Base-by-base conservation (phyloP, 2,113 vertebrate species). In the Pluvialis apricaria region DNA sequence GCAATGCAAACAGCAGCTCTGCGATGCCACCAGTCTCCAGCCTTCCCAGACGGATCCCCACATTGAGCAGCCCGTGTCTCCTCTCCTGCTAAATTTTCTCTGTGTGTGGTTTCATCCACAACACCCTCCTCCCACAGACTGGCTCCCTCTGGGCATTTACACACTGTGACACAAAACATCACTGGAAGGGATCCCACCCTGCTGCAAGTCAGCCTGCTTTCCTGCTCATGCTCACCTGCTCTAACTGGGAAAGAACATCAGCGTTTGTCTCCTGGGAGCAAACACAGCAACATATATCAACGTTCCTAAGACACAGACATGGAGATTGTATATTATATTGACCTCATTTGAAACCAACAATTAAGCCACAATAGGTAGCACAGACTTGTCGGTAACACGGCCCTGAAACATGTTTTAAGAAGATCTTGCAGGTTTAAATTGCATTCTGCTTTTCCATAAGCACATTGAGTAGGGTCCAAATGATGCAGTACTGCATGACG, bases 241-340 rank as follows among this genome's bases (percentile, higher is more conserved):
- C 44, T 12, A 32, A n/a, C 0, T 10, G 15, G 47, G 92, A 82
- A 94, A 80, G 18, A 85, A 45, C 8, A 51, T 6, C 26, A 15
- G 7, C 3, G 0, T 32, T 88, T 81, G 64, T 36, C 25, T 76
- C 86, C 61, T 26, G 42, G 31, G 28, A 66, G 69, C n/a, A 57
- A 49, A 58, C 10, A 36, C 25, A 42, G 11, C 60, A 52, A 51
- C 24, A 5, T 9, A 36, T 3, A 3, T 18, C 78, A 70, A 36
- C 47, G 25, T 0, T 0, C 34, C 58, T 29, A 34, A 72, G 44
- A 80, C 21, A 85, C 8, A 54, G 52, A 51, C 36, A 52, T 20
- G n/a, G 17, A 65, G 40, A 29, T 61, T 17, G 3, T 26, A 2
- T 34, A n/a, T 44, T 38, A 36, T 14, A 51, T 16, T 36, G 52